Percentiles rank a stretch among this genome's conserved stretches.
Evolutionary conservation across 2,797 vertebrate genomes (phyloP).

Genomic region (Takifugu rubripes): DNA sequence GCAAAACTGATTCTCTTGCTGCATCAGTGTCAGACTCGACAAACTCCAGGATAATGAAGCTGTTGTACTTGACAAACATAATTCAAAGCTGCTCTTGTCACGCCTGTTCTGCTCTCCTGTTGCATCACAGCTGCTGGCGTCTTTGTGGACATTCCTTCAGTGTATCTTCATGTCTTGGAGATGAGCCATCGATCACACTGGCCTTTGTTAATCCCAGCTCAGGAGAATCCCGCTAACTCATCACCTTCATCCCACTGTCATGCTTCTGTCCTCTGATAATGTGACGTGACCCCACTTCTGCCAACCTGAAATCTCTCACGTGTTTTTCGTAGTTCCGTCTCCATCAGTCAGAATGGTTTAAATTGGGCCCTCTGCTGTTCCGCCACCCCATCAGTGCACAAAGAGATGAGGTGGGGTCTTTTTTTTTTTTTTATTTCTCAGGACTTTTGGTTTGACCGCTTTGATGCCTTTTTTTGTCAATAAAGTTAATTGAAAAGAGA

Average conservation of each 20-base stretch:
- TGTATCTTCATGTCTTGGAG: neutral
- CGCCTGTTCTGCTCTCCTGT: constrained; percentile 24
- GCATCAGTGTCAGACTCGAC: constrained; percentile 53
- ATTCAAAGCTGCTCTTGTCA: constrained; percentile 61
- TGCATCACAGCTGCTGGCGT: constrained; percentile 29
- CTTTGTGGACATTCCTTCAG: constrained; percentile 12
- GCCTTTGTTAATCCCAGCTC: constrained; percentile 41
- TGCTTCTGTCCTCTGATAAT: constrained; percentile 8
- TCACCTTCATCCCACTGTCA: constrained; percentile 6
- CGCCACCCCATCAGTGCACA: constrained; percentile 23
- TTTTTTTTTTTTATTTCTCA: constrained; percentile 59
- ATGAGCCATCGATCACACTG: constrained; percentile 10
- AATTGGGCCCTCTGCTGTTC: too few species aligned
- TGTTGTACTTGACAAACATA: constrained; percentile 51
- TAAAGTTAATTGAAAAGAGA: constrained; percentile 48
- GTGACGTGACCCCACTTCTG: constrained; percentile 4
- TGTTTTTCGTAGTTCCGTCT: constrained; percentile 1
- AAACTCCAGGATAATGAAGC: constrained; percentile 54
- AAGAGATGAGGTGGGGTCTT: constrained; percentile 18
- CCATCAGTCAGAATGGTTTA: constrained; percentile 1
- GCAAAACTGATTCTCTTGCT: constrained; percentile 52
- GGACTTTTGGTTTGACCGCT: constrained; percentile 52
- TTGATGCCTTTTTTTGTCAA: constrained; percentile 59
- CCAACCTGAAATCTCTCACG: neutral
- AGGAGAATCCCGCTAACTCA: constrained; percentile 39